A percentile compares a stretch with the other conserved stretches of the same genome.
Evolutionary conservation across 2,113 vertebrate species (phyloP).

Genomic region (Phalacrocorax aristotelis): DNA sequence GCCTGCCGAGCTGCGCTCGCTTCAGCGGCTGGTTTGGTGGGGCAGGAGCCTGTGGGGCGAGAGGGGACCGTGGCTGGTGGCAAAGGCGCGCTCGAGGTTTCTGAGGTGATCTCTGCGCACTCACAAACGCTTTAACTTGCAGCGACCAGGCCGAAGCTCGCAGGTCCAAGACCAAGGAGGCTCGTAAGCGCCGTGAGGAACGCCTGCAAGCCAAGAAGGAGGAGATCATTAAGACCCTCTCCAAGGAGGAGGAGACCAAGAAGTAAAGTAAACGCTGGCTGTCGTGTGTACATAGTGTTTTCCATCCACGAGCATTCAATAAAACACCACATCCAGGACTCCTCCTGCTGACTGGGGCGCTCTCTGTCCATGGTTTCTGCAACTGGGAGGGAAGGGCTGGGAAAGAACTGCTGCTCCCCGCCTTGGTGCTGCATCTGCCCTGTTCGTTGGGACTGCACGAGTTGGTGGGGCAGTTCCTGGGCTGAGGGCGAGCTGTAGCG

Average conservation of each 20-base stretch:
- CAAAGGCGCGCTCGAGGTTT: rapidly evolving
- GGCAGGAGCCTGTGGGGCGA: neutral
- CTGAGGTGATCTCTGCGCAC: rapidly evolving
- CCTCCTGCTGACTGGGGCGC: rapidly evolving
- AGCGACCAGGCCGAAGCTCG: slow-evolving; percentile 97
- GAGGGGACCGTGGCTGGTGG: rapidly evolving
- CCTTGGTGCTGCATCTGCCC: neutral
- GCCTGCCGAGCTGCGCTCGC: neutral
- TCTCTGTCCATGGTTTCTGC: neutral
- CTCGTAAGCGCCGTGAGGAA: slow-evolving; percentile 93
- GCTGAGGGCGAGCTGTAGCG: rapidly evolving
- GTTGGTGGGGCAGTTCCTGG: rapidly evolving
- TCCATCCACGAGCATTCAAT: neutral
- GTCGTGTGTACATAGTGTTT: neutral
- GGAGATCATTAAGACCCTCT: slow-evolving; percentile 90
- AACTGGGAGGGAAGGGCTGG: rapidly evolving
- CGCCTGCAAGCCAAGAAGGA: slow-evolving; percentile 96
- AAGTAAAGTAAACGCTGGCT: slow-evolving; percentile 84
- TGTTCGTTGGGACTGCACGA: rapidly evolving
- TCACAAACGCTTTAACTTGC: neutral
- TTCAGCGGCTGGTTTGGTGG: neutral
- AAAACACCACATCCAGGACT: neutral
- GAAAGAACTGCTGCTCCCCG: rapidly evolving
- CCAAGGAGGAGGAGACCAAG: slow-evolving; percentile 71
- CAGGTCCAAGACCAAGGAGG: slow-evolving; percentile 96